Conservation (phyloP, 2,113 vertebrate genomes). For the Paedocypris sp. region DNA sequence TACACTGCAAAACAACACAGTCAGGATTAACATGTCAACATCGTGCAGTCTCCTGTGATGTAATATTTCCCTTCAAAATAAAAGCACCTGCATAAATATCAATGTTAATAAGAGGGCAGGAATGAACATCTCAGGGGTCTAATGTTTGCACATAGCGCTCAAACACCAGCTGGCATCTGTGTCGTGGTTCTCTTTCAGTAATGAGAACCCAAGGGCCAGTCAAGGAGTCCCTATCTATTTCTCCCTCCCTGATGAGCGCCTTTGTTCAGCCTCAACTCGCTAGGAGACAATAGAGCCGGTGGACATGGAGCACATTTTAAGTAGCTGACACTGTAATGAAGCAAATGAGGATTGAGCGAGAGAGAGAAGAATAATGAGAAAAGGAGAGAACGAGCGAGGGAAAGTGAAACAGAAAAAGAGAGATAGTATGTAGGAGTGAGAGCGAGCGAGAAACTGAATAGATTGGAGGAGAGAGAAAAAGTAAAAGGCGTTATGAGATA, state of each 20-base stretch:
- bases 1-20: no score
- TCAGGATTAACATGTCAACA: no score
- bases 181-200: neutral
- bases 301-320: neutral
- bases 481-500: no score
- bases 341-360: neutral
- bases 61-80: no score
- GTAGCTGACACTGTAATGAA: conserved; percentile 1
- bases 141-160: neutral
- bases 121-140: neutral
- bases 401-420: no score
- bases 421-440: neutral
- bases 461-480: neutral
- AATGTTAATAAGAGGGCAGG: neutral
- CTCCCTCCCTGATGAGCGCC: neutral
- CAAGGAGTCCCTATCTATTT: neutral
- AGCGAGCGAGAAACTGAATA: no score
- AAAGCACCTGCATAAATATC: no score
- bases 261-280: neutral
- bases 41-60: no score
- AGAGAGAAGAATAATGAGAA: neutral
- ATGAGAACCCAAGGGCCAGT: conserved; percentile 6
- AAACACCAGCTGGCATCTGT: neutral
- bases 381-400: neutral
- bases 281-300: neutral